A percentile compares a stretch with the other conserved stretches of the same genome.
phyloP scores from a whole-genome alignment of 2,113 vertebrate species.

The Xyliphius kryptos region DNA sequence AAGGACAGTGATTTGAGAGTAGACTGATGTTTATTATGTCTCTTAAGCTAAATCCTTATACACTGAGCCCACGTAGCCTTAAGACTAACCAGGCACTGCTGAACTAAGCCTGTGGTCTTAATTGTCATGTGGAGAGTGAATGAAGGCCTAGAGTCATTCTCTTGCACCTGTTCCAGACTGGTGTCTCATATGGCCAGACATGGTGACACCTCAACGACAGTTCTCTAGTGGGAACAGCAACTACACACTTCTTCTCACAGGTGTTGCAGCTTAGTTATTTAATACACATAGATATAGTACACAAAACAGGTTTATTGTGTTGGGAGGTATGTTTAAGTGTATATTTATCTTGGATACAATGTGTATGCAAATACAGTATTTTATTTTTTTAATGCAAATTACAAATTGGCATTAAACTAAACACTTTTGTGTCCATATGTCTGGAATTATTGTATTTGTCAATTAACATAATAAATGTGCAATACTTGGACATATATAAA shows the following conservation, averaged over 20 bases:
- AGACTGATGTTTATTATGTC: conserved; percentile 47
- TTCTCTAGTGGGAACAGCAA: conserved; percentile 56
- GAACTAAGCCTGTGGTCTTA: conserved; percentile 57
- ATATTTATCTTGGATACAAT: too few species aligned
- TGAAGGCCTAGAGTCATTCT: conserved; percentile 46
- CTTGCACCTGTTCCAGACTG: conserved; percentile 62
- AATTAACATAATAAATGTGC: too few species aligned
- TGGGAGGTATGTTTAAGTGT: too few species aligned
- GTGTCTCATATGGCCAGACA: conserved; percentile 16
- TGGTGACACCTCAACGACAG: conserved; percentile 22
- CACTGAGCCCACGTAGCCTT: conserved; percentile 25
- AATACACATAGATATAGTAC: conserved; percentile 31
- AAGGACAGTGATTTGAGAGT: conserved; percentile 49
- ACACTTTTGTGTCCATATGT: too few species aligned
- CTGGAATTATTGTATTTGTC: too few species aligned
- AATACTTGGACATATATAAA: too few species aligned
- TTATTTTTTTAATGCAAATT: too few species aligned
- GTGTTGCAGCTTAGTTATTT: conserved; percentile 57
- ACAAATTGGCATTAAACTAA: too few species aligned
- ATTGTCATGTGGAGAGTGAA: conserved; percentile 61
- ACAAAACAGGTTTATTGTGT: conserved; percentile 32
- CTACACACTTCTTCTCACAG: conserved; percentile 63
- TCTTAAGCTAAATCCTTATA: conserved; percentile 45
- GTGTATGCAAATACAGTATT: conserved; percentile 7
- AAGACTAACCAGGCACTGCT: conserved; percentile 42